A percentile compares a stretch with the other conserved stretches of the same genome.
These are phyloP conservation scores for Sinocyclocheilus anshuiensis DNA, from an alignment of 2,113 vertebrate genomes.

Conservation along the genomic window DNA sequence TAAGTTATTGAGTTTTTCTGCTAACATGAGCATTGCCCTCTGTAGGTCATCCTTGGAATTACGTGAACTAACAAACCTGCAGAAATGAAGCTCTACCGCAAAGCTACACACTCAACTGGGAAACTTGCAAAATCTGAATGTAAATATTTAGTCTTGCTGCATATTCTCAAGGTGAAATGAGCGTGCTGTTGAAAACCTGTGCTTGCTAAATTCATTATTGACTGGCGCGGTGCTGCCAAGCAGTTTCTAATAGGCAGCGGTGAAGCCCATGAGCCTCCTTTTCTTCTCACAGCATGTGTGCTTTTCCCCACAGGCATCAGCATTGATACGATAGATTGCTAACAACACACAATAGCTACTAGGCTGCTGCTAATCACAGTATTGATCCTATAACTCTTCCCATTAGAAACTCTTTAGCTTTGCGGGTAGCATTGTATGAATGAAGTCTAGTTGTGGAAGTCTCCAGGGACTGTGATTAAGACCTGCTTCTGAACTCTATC, in stretches of 20 bases:
- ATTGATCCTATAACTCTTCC: constrained; percentile 77
- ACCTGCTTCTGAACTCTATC: constrained; percentile 59
- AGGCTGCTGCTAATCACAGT: constrained; percentile 79
- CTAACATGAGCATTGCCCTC: background rate
- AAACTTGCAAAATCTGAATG: background rate
- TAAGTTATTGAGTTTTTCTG: constrained; percentile 9
- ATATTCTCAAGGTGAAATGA: background rate
- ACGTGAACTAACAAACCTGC: background rate
- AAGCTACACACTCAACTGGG: too few relatives aligned
- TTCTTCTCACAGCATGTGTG: constrained; percentile 41
- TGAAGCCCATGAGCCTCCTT: constrained; percentile 41
- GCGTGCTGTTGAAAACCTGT: background rate
- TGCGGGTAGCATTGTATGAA: constrained; percentile 73
- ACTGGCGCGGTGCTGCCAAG: background rate
- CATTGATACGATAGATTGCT: constrained; percentile 72
- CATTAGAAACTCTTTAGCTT: constrained; percentile 77
- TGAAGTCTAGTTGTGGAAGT: constrained; percentile 66
- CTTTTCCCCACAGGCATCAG: constrained; percentile 61
- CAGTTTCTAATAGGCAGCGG: constrained; percentile 20
- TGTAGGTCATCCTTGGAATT: background rate
- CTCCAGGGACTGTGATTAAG: constrained; percentile 68
- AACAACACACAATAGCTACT: constrained; percentile 75
- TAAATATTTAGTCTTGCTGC: constrained; percentile 4
- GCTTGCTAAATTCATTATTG: constrained; percentile 35
- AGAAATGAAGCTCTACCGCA: background rate